phyloP scores from a whole-genome alignment of 2,113 vertebrate species.

The Chlamydotis undulata region DNA sequence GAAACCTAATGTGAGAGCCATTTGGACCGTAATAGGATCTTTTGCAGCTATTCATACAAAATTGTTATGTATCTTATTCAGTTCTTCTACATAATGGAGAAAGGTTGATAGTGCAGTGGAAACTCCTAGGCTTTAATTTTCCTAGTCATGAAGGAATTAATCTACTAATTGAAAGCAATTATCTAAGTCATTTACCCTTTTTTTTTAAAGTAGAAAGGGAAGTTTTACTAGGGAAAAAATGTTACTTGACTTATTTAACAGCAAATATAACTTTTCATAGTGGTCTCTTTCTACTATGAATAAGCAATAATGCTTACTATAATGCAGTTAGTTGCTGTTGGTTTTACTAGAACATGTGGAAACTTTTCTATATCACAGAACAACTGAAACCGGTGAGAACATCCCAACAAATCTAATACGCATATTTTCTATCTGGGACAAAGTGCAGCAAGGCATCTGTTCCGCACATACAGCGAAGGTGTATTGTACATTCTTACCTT shows the following conservation, averaged over 20 bases:
- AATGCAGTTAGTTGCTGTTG: neutral
- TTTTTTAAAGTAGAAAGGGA: neutral
- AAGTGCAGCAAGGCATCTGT: neutral
- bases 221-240: neutral
- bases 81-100: neutral
- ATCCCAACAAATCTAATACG: neutral
- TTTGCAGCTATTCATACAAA: neutral
- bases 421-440: neutral
- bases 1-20: neutral
- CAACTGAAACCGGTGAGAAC: neutral
- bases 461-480: neutral
- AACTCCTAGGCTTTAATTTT: neutral
- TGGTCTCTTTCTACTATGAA: neutral
- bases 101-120: neutral
- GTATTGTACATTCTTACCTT: neutral
- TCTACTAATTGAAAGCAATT: neutral
- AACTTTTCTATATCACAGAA: neutral
- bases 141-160: neutral
- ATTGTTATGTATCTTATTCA: neutral
- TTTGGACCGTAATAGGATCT: neutral
- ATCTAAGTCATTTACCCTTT: neutral
- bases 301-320: neutral
- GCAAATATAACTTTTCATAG: neutral
- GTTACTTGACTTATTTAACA: neutral
- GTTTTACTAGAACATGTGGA: neutral